Evolutionary conservation across 2,113 vertebrate species (phyloP).

Genomic region (Larimichthys polyactis): DNA sequence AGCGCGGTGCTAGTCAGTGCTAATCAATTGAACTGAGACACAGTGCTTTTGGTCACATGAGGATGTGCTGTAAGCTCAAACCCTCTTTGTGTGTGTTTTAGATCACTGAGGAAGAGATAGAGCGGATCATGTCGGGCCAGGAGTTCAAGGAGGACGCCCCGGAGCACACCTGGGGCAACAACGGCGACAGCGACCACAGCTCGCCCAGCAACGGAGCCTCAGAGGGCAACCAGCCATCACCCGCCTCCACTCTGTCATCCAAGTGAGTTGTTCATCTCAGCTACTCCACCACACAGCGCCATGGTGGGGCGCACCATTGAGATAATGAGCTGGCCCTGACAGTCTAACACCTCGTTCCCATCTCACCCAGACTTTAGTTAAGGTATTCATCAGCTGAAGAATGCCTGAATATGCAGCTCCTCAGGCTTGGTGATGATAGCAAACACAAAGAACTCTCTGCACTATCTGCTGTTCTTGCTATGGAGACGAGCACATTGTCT

Average conservation of each 20-base stretch:
- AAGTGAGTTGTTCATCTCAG: slow-evolving; percentile 86
- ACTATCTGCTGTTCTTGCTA: slow-evolving; percentile 63
- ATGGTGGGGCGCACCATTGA: slow-evolving; percentile 24
- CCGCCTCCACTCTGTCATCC: slow-evolving; percentile 95
- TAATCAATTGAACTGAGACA: slow-evolving; percentile 52
- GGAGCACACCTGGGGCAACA: slow-evolving; percentile 94
- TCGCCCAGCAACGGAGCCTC: slow-evolving; percentile 96
- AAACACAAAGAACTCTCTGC: slow-evolving; percentile 62
- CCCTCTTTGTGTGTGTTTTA: slow-evolving; percentile 58
- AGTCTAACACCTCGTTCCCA: slow-evolving; percentile 57
- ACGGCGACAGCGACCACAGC: slow-evolving; percentile 98
- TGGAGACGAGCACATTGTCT: slow-evolving; percentile 70
- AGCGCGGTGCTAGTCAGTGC: slow-evolving; percentile 12
- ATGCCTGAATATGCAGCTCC: slow-evolving; percentile 66
- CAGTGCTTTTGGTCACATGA: slow-evolving; percentile 23
- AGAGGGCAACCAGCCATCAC: slow-evolving; percentile 98
- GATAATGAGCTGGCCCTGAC: slow-evolving; percentile 74
- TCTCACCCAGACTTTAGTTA: slow-evolving; percentile 53
- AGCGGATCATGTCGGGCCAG: slow-evolving; percentile 98
- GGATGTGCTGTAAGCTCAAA: slow-evolving; percentile 11
- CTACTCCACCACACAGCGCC: not conserved
- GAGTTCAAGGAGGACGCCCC: slow-evolving; percentile 98
- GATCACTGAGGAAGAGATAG: slow-evolving; percentile 99
- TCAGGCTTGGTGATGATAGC: slow-evolving; percentile 51
- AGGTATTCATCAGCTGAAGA: slow-evolving; percentile 68